Percentiles rank a stretch among this genome's conserved stretches.
phyloP scores from a whole-genome alignment of 2,113 vertebrate genomes.

The Phylloscopus trochiloides region DNA sequence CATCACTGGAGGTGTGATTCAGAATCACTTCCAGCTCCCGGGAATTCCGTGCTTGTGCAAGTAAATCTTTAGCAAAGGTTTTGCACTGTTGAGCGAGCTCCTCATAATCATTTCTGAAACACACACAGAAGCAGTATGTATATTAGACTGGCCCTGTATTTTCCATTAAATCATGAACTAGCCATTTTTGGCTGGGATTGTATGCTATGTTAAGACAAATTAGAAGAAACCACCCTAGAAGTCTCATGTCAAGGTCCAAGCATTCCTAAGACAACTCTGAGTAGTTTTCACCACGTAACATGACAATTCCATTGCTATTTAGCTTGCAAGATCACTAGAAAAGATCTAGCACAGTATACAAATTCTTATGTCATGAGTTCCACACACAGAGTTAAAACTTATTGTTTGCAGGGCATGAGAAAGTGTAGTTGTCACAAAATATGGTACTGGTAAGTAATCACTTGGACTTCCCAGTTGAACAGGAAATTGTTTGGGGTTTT shows the following conservation, averaged over 20 bases:
- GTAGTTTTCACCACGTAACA: background rate
- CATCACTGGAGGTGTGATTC: conserved; percentile 93
- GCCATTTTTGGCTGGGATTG: background rate
- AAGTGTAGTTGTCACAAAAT: background rate
- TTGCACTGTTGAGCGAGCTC: conserved; percentile 96
- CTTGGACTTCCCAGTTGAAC: background rate
- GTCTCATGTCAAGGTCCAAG: background rate
- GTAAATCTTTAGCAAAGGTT: conserved; percentile 98
- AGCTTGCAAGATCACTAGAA: background rate
- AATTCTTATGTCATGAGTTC: background rate
- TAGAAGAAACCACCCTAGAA: background rate
- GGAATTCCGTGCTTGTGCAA: conserved; percentile 97
- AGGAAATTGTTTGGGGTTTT: background rate
- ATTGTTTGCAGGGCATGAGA: background rate
- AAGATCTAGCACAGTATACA: background rate
- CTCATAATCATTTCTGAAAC: conserved; percentile 94
- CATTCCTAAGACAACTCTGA: background rate
- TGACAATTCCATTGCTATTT: background rate
- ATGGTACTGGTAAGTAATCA: background rate
- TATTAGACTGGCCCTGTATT: background rate
- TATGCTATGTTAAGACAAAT: background rate
- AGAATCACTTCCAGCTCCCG: conserved; percentile 96
- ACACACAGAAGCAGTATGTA: background rate
- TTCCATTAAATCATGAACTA: background rate
- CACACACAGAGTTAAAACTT: background rate